Conservation (phyloP, 2,888 invertebrate genomes). For the Pollenia angustigena region DNA sequence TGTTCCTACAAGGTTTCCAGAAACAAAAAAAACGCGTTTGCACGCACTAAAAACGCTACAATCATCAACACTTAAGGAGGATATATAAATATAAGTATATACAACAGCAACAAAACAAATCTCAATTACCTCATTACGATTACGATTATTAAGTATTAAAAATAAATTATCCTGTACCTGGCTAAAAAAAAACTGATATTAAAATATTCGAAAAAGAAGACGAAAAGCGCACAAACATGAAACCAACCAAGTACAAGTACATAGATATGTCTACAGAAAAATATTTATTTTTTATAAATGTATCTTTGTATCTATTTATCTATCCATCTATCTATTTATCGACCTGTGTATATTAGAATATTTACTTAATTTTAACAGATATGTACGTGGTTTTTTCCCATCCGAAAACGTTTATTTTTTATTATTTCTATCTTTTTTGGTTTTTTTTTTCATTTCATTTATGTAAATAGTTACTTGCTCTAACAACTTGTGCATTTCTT, state of each 20-base stretch:
- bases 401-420: not conserved
- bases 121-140: conserved; percentile 66
- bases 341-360: conserved; percentile 19
- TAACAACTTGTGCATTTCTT: conserved; percentile 41
- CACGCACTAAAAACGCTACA: conserved; percentile 68
- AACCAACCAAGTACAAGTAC: conserved; percentile 56
- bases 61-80: not conserved
- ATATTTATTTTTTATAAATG: conserved; percentile 44
- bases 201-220: conserved; percentile 10
- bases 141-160: conserved; percentile 16
- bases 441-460: conserved; percentile 2
- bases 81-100: too few relatives aligned
- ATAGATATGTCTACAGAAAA: conserved; percentile 41
- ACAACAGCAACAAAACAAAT: conserved; percentile 29
- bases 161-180: conserved; percentile 65
- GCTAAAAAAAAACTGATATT: conserved; percentile 32
- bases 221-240: conserved; percentile 21
- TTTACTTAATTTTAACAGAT: conserved; percentile 35
- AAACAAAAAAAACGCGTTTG: conserved; percentile 59
- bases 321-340: not conserved
- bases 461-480: conserved; percentile 46
- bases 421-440: not conserved
- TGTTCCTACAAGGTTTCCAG: conserved; percentile 55
- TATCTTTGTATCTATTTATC: not conserved
- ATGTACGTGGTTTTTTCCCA: conserved; percentile 26